These are phyloP conservation scores for Phalacrocorax pelagicus DNA, from an alignment of 2,113 vertebrate genomes.

Conservation along the genomic window DNA sequence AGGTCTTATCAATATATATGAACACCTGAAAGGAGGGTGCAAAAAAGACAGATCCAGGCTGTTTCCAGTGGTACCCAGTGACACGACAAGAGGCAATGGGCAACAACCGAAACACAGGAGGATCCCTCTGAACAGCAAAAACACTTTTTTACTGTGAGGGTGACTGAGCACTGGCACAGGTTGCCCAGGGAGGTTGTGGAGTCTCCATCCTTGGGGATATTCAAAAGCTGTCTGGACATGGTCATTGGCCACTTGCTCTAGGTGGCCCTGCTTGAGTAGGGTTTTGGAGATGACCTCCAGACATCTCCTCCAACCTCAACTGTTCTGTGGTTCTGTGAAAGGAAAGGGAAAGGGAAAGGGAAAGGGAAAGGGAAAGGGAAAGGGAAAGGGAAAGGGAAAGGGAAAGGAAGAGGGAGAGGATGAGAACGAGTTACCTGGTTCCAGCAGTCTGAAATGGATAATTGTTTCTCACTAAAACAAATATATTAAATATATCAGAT, in stretches of 20 bases:
- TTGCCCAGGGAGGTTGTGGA: too few relatives aligned
- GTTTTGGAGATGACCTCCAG: too few relatives aligned
- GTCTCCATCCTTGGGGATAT: neutral
- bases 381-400: accelerated
- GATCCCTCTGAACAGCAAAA: neutral
- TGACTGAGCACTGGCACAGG: neutral
- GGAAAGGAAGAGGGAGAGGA: too few relatives aligned
- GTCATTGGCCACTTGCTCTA: neutral
- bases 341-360: too few relatives aligned
- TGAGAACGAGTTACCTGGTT: neutral
- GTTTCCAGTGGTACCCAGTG: neutral
- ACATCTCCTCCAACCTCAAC: too few relatives aligned
- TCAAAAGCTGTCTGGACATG: neutral
- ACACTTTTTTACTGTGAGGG: neutral
- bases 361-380: neutral
- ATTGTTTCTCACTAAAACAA: neutral
- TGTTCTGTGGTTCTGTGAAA: too few relatives aligned
- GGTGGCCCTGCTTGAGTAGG: neutral
- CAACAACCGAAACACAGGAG: neutral
- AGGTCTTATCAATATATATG: neutral
- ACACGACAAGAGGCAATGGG: neutral
- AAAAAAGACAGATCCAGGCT: neutral
- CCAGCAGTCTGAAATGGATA: neutral
- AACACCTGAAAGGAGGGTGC: neutral
- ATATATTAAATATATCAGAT: neutral